Percentiles rank a stretch among this genome's conserved stretches.
These are phyloP conservation scores for Paralinhomoeus sp. DNA, from an alignment of 2,888 invertebrate genomes.

Conservation along the genomic window DNA sequence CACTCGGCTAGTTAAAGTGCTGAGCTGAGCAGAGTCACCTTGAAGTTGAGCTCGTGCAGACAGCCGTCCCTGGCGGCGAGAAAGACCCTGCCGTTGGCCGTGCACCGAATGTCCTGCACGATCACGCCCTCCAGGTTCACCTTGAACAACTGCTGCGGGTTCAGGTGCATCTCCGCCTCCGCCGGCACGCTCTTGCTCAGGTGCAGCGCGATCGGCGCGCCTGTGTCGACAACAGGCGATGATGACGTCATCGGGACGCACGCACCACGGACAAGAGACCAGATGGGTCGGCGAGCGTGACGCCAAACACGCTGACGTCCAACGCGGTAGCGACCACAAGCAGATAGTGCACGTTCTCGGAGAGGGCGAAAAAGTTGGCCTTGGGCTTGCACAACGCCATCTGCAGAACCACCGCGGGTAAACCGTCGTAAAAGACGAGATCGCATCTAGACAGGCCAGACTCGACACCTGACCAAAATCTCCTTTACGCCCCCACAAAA, in stretches of 20 bases:
- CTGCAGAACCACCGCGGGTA: slow-evolving; percentile 74
- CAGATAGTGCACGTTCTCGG: slow-evolving; percentile 58
- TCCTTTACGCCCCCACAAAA: no score
- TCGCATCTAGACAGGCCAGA: slow-evolving; percentile 42
- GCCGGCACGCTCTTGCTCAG: no score
- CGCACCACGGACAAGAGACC: slow-evolving; percentile 6
- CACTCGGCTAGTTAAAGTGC: neutral
- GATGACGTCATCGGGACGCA: neutral
- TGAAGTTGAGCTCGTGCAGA: slow-evolving; percentile 68
- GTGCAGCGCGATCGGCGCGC: neutral
- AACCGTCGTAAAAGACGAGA: slow-evolving; percentile 82
- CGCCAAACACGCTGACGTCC: slow-evolving; percentile 69
- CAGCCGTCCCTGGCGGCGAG: slow-evolving; percentile 80
- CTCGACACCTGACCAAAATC: slow-evolving; percentile 2
- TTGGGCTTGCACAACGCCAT: slow-evolving; percentile 69
- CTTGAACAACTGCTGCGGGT: slow-evolving; percentile 57
- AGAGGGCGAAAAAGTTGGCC: slow-evolving; percentile 26
- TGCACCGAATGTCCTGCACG: slow-evolving; percentile 42
- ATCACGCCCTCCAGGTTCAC: slow-evolving; percentile 15
- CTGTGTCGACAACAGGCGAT: neutral
- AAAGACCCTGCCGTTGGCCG: slow-evolving; percentile 64
- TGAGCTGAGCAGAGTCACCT: neutral
- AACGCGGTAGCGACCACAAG: slow-evolving; percentile 76
- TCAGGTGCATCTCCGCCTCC: slow-evolving; percentile 49
- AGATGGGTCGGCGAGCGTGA: slow-evolving; percentile 31